Conservation (phyloP, 2,797 vertebrate genomes). For the Acanthurus lineatus region DNA sequence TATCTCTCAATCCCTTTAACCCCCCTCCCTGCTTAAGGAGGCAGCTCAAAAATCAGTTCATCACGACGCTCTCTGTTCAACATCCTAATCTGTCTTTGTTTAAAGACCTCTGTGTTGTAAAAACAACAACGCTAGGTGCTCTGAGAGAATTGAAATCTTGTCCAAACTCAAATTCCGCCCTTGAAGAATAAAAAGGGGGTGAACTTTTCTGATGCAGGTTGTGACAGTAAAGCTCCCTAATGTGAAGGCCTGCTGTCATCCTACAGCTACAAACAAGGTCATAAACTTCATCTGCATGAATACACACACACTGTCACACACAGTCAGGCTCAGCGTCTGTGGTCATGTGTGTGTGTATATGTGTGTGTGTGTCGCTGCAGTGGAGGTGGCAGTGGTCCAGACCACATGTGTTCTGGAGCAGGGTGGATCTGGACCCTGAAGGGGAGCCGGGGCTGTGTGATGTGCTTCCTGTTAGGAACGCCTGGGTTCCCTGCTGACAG, state of each 20-base stretch:
- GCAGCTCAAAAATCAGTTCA: conserved; percentile 45
- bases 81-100: conserved; percentile 40
- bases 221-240: conserved; percentile 49
- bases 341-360: conserved; percentile 20
- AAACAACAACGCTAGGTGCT: conserved; percentile 24
- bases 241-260: conserved; percentile 58
- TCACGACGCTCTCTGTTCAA: conserved; percentile 45
- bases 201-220: conserved; percentile 34
- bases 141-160: conserved; percentile 28
- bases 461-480: conserved; percentile 63
- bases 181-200: conserved; percentile 36
- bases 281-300: conserved; percentile 35
- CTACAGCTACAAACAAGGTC: conserved; percentile 61
- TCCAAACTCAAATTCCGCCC: conserved; percentile 33
- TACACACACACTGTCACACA: conserved; percentile 43
- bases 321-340: conserved; percentile 36
- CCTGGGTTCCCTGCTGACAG: conserved; percentile 75
- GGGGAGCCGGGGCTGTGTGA: conserved; percentile 37
- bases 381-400: conserved; percentile 53
- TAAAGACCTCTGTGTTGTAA: conserved; percentile 41
- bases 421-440: conserved; percentile 54
- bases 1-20: conserved; percentile 61
- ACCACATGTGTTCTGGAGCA: conserved; percentile 51
- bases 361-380: background rate
- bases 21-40: conserved; percentile 45